Percentiles rank a stretch among this genome's conserved stretches.
These are phyloP conservation scores for Hemibagrus wyckioides DNA, from an alignment of 2,113 vertebrate genomes.

Conservation along the genomic window DNA sequence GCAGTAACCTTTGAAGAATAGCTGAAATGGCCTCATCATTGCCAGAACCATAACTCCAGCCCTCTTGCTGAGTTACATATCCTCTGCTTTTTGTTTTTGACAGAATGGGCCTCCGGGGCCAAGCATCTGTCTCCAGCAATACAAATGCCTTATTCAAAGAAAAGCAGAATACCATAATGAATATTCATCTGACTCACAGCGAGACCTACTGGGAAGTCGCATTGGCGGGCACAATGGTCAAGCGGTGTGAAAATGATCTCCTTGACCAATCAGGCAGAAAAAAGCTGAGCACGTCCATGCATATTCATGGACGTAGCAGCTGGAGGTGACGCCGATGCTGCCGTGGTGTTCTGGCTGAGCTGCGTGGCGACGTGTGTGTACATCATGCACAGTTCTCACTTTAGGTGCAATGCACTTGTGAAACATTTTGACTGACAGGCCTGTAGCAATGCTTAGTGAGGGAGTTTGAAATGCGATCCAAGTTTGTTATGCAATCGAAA, in stretches of 20 bases:
- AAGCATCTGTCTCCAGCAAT: conserved; percentile 8
- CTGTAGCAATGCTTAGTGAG: conserved; percentile 3
- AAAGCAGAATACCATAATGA: conserved; percentile 30
- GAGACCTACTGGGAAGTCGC: conserved; percentile 6
- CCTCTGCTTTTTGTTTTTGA: conserved; percentile 35
- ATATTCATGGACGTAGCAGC: conserved; percentile 34
- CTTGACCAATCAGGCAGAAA: conserved; percentile 18
- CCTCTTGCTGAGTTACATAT: conserved; percentile 36
- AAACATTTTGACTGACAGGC: conserved; percentile 16
- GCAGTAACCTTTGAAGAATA: neutral
- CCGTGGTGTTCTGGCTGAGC: conserved; percentile 30
- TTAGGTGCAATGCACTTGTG: conserved; percentile 25
- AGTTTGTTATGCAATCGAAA: conserved; percentile 38
- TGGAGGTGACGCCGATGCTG: conserved; percentile 31
- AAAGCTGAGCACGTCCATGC: conserved; percentile 11
- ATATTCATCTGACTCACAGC: conserved; percentile 36
- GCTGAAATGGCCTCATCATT: neutral
- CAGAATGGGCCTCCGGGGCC: conserved; percentile 16
- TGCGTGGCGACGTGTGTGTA: neutral
- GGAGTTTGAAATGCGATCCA: conserved; percentile 18
- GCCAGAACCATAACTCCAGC: neutral
- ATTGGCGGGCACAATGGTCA: conserved; percentile 5
- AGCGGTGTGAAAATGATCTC: conserved; percentile 23
- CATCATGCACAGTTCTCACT: conserved; percentile 19
- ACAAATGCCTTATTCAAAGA: conserved; percentile 37